Evolutionary conservation across 2,888 invertebrate species (phyloP).

Genomic region (Elmis aenea): DNA sequence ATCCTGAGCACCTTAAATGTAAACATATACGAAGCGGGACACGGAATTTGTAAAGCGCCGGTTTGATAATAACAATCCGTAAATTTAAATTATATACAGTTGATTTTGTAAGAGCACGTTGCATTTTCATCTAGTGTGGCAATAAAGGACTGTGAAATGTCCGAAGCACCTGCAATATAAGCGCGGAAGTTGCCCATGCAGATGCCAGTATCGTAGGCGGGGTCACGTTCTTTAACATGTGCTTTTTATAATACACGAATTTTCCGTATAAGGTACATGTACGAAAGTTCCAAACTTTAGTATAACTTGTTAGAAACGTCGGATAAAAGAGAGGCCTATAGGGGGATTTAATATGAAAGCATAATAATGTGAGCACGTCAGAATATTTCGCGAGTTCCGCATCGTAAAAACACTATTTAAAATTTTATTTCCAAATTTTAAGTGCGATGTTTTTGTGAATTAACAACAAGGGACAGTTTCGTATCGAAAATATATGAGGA

Average conservation of each 20-base stretch:
- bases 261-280: constrained; percentile 23
- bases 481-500: constrained; percentile 17
- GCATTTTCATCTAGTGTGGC: constrained; percentile 16
- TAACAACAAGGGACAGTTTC: constrained; percentile 3
- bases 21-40: too few species aligned
- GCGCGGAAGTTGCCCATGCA: constrained; percentile 17
- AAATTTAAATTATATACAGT: too few species aligned
- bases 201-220: constrained; percentile 14
- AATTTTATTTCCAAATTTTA: constrained; percentile 19
- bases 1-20: too few species aligned
- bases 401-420: constrained; percentile 19
- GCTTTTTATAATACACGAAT: constrained; percentile 25
- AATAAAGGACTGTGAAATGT: constrained; percentile 23
- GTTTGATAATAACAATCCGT: too few species aligned
- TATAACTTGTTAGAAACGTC: constrained; percentile 19
- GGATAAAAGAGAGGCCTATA: constrained; percentile 16
- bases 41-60: too few species aligned
- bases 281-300: constrained; percentile 15
- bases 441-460: constrained; percentile 7
- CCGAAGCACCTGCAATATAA: constrained; percentile 24
- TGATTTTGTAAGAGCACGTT: constrained; percentile 3
- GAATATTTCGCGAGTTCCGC: constrained; percentile 13
- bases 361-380: constrained; percentile 11
- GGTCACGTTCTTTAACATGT: constrained; percentile 23
- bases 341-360: constrained; percentile 21